Evolutionary conservation across 1,140 invertebrate genomes (phyloP).

Genomic region (Ceratitis capitata): DNA sequence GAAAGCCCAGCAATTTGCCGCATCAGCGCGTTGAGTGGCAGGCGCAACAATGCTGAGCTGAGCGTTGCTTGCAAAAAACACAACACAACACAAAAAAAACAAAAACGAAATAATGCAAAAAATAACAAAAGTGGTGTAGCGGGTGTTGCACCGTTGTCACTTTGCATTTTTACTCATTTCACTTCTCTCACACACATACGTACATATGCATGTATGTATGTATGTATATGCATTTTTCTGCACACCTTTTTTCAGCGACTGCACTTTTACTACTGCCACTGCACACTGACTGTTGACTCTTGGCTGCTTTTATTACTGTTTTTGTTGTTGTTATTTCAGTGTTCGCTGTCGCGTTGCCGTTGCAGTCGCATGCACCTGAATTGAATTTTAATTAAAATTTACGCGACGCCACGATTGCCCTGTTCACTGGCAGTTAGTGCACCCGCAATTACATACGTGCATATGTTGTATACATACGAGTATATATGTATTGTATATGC

Average conservation of each 20-base stretch:
- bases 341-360: neutral
- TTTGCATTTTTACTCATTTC: neutral
- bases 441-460: neutral
- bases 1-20: slow-evolving; percentile 15
- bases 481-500: neutral
- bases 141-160: neutral
- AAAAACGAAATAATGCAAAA: neutral
- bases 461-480: neutral
- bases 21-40: slow-evolving; percentile 28
- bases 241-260: too few species aligned
- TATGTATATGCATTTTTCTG: neutral
- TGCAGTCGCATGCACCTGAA: neutral
- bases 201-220: too few species aligned
- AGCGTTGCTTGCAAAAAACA: neutral
- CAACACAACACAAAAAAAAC: neutral
- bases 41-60: neutral
- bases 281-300: neutral
- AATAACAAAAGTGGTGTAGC: neutral
- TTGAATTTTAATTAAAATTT: slow-evolving; percentile 37
- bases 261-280: too few species aligned
- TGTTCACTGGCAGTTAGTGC: neutral
- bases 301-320: neutral
- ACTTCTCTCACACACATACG: too few species aligned
- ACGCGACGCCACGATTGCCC: neutral
- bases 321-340: neutral